Evolutionary conservation across 2,113 vertebrate genomes (phyloP).

Genomic region (Plotosus lineatus): DNA sequence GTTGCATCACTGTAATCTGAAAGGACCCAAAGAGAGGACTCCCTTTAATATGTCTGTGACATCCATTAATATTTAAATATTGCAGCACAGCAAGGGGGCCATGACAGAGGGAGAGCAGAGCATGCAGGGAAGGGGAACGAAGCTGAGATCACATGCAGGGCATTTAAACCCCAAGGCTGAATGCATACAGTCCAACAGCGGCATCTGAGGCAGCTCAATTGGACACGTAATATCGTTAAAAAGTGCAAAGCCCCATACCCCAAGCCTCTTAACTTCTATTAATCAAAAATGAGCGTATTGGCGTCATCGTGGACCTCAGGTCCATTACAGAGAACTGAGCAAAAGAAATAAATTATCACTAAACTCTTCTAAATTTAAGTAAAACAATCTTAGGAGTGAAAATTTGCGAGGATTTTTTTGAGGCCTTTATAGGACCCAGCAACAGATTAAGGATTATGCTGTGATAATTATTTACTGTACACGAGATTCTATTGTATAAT

Average conservation of each 20-base stretch:
- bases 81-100: constrained; percentile 72
- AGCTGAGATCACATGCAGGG: constrained; percentile 72
- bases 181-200: constrained; percentile 70
- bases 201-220: constrained; percentile 47
- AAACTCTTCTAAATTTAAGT: not conserved
- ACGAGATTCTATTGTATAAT: not conserved
- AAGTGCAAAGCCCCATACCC: constrained; percentile 33
- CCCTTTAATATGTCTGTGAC: constrained; percentile 62
- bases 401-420: constrained; percentile 50
- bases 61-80: constrained; percentile 68
- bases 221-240: constrained; percentile 33
- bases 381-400: not conserved
- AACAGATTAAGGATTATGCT: not conserved
- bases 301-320: not conserved
- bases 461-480: not conserved
- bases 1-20: not conserved
- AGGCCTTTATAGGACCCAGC: not conserved
- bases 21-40: constrained; percentile 65
- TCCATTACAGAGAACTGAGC: not conserved
- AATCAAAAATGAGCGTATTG: constrained; percentile 7
- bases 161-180: constrained; percentile 84
- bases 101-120: constrained; percentile 66
- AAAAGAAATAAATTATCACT: not conserved
- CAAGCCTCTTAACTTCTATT: not conserved
- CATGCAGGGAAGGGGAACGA: constrained; percentile 65